Base-by-base conservation (phyloP, 2,888 invertebrate species). In the Drosophila prostipennis region DNA sequence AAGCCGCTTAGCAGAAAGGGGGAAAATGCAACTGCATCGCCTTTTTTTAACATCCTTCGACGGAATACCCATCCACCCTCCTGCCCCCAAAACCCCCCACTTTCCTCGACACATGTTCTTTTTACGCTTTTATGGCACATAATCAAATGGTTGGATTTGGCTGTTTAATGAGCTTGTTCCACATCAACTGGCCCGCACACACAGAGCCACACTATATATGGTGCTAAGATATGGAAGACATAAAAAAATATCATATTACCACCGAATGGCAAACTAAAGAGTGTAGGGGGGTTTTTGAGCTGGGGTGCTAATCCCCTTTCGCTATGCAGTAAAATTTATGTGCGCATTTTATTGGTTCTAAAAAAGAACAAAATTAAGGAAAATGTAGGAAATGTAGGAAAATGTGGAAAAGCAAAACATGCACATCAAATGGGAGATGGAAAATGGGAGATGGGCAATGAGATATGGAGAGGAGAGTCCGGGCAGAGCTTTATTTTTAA, bases 91-190 rank as follows among this genome's bases (percentile, higher is more conserved):
- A 13, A 26, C 8, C 23, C 5, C 26, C 34, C 14, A 13, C 19
- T 19, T 13, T 3, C 34, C 34, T 10, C 29, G 29, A 58, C 64
- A 54, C 54, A 65, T 68, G 55, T 67, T 67, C 54, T 37, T 34
- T 26, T 37, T 61, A 32, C 60, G 46, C 68, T 85, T 77, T 79
- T 64, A 76, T 61, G 69, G 42, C 53, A 58, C 68, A 72, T 68
- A 79, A 79, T 82, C 75, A 77, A 79, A 82, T 75, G 65, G 61
- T 34, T 68, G 80, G 72, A 79, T 73, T 85, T 80, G 77, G 60
- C 73, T 72, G 57, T 80, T 78, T 80, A 81, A 86, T 86, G 83
- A 81, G 78, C 73, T 76, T 82, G 72, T 80, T 77, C 64, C 82
- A 72, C 76, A 84, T 72, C 71, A 69, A 61, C 57, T 52, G 16